phyloP scores from a whole-genome alignment of 2,888 invertebrate genomes.

The Scaptomyza parva region DNA sequence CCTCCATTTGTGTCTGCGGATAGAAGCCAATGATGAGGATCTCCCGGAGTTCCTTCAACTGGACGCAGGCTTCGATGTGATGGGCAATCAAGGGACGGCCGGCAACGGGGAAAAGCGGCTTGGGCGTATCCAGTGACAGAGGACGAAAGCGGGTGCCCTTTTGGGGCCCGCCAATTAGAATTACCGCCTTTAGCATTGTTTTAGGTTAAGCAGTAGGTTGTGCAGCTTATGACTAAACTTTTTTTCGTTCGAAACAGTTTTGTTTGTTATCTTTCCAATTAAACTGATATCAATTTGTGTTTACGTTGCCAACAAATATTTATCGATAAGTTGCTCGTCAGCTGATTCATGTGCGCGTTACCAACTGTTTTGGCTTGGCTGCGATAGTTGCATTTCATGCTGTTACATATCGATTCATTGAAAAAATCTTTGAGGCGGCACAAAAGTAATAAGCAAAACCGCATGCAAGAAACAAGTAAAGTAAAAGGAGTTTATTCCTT shows the following conservation, averaged over 20 bases:
- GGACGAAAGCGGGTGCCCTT: slow-evolving; percentile 99
- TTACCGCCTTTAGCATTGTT: slow-evolving; percentile 92
- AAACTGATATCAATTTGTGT: slow-evolving; percentile 56
- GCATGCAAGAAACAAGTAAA: not conserved
- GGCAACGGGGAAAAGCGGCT: slow-evolving; percentile 98
- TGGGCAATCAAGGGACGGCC: slow-evolving; percentile 98
- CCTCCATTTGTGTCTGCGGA: slow-evolving; percentile 92
- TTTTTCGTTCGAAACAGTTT: slow-evolving; percentile 13
- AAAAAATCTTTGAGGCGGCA: not conserved
- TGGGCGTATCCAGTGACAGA: slow-evolving; percentile 97
- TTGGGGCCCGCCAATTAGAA: slow-evolving; percentile 96
- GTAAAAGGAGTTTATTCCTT: not conserved
- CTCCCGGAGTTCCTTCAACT: slow-evolving; percentile 92
- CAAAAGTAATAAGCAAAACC: not conserved
- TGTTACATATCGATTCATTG: not conserved
- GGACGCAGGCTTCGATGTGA: slow-evolving; percentile 96
- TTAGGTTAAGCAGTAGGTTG: slow-evolving; percentile 13
- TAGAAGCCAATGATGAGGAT: slow-evolving; percentile 98
- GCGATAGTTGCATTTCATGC: slow-evolving; percentile 42
- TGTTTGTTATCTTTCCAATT: slow-evolving; percentile 47
- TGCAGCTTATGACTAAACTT: slow-evolving; percentile 47
- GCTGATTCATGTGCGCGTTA: slow-evolving; percentile 34
- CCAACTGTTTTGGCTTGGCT: not conserved
- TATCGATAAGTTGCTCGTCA: slow-evolving; percentile 48
- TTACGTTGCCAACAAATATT: slow-evolving; percentile 66